Conservation (phyloP, 2,113 vertebrate species). For the Nettapus auritus region DNA sequence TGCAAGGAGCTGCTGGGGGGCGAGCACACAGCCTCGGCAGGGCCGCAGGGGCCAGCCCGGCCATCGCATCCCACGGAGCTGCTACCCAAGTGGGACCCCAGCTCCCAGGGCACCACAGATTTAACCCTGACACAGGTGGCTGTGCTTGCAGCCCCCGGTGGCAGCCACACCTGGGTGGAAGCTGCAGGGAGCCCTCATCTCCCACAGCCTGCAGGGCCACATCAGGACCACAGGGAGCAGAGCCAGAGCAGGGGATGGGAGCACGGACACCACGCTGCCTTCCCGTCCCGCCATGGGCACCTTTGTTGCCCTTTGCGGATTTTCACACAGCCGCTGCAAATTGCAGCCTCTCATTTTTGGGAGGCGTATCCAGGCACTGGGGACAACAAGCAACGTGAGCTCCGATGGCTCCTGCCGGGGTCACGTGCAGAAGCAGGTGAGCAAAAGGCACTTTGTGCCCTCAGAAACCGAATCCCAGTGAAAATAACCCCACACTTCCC, state of each 20-base stretch:
- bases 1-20: rapidly evolving
- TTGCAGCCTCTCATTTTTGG: rapidly evolving
- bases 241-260: rapidly evolving
- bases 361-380: not conserved
- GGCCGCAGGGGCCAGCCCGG: too few species aligned
- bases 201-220: not conserved
- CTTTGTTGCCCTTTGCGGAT: rapidly evolving
- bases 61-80: rapidly evolving
- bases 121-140: too few species aligned
- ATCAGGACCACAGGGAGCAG: rapidly evolving
- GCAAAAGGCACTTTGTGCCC: not conserved
- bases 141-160: too few species aligned
- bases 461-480: not conserved
- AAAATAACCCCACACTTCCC: not conserved
- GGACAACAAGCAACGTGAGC: not conserved
- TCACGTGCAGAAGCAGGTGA: rapidly evolving
- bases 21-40: not conserved
- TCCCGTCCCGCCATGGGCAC: too few species aligned
- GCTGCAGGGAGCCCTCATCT: not conserved
- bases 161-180: not conserved
- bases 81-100: too few species aligned
- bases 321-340: rapidly evolving
- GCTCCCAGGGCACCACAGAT: not conserved
- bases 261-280: too few species aligned
- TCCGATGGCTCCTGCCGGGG: not conserved